These are phyloP conservation scores for Himalopsyche phryganea DNA, from an alignment of 1,140 invertebrate species.

Conservation along the genomic window DNA sequence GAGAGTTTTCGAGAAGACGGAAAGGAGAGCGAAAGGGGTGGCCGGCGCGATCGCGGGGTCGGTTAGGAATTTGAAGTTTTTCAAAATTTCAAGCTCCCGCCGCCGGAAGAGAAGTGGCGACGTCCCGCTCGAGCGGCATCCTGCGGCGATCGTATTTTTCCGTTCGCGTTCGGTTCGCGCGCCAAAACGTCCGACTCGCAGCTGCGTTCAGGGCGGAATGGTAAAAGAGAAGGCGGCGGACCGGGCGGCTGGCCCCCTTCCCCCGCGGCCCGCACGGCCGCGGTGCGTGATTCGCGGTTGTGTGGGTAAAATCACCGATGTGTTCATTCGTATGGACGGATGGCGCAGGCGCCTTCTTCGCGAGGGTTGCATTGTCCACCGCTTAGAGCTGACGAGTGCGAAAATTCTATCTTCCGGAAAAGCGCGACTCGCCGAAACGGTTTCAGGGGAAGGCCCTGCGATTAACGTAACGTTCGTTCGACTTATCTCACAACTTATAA, in stretches of 20 bases:
- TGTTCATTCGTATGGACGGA: too few relatives aligned
- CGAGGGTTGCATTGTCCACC: too few relatives aligned
- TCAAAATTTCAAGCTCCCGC: background rate
- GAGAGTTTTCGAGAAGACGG: background rate
- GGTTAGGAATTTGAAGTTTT: background rate
- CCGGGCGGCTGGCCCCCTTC: constrained; percentile 1
- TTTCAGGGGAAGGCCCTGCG: too few relatives aligned
- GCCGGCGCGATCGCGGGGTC: background rate
- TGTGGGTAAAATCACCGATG: background rate
- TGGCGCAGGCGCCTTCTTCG: too few relatives aligned
- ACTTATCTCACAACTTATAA: too few relatives aligned
- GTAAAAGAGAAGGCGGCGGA: background rate
- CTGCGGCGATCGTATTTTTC: constrained; percentile 5
- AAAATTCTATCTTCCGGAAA: too few relatives aligned
- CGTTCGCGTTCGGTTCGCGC: constrained; percentile 2
- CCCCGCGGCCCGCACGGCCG: background rate
- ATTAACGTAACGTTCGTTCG: too few relatives aligned
- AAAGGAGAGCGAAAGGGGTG: background rate
- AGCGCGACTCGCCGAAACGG: too few relatives aligned
- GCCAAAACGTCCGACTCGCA: constrained; percentile 8
- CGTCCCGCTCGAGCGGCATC: constrained; percentile 5
- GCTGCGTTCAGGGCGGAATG: constrained; percentile 19
- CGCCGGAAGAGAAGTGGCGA: constrained; percentile 10
- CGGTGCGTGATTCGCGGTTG: background rate
- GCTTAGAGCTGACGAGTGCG: too few relatives aligned